Evolutionary conservation across 2,113 vertebrate genomes (phyloP), one percentile per base, ranked within the genome.

Genomic region (Phrynosoma blainvillii): DNA sequence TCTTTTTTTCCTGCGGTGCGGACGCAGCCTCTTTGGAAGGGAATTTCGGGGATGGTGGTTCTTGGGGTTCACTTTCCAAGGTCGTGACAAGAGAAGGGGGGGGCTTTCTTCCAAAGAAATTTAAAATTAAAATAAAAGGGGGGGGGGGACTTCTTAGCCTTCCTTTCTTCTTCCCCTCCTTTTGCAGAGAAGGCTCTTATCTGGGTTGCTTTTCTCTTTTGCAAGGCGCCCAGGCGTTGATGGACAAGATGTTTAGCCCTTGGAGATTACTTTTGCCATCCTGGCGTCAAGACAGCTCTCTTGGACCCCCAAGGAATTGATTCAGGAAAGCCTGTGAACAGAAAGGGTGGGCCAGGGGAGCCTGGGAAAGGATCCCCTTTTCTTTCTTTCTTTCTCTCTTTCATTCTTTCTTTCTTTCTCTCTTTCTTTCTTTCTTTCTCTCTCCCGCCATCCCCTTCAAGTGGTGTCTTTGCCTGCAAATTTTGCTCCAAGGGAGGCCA

Each of bases 41-140:
- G 4, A 66, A n/a, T n/a, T n/a, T n/a, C n/a, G n/a, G n/a, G n/a
- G n/a, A 20, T 20, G 20, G 20, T 2, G 62, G 62, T 16, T 65
- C 9, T 65, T 2, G 20, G 3, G 62, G 62, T 66, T 87, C 65
- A n/a, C 81, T 71, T 32, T 89, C 82, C 89, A 91, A 93, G 93
- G 92, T 94, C 95, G 93, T 13, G 93, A 87, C 92, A 78, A 82
- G 59, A 93, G 86, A 88, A n/a, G n/a, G 90, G 94, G 42, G 42
- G 3, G 90, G 62, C 87, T 90, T 59, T 40, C 88, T 32, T 88
- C 84, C 90, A 62, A 20, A 21, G 87, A 79, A 12, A n/a, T n/a
- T n/a, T n/a, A n/a, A n/a, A n/a, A n/a, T n/a, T n/a, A 0, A 4
- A 66, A 47, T 47, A 47, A 66, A 66, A 21, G n/a, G n/a, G 16